Percentiles rank a stretch among this genome's conserved stretches.
These are phyloP conservation scores for Hozukius guyotensis DNA, from an alignment of 2,797 vertebrate genomes.

Conservation along the genomic window DNA sequence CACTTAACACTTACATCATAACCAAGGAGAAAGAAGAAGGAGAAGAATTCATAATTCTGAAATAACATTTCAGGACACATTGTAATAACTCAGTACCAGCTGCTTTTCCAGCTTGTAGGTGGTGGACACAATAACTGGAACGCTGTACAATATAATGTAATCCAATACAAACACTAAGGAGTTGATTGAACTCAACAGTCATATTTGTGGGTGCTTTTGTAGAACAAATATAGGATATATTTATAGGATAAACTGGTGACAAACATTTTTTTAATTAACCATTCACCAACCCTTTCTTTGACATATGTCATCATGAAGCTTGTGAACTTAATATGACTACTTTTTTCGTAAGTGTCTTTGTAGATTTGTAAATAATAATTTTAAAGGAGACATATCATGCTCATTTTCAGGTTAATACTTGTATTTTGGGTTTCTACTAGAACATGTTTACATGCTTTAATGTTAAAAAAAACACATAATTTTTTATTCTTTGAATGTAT, in stretches of 20 bases:
- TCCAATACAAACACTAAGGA: neutral
- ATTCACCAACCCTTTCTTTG: neutral
- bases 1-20: conserved; percentile 49
- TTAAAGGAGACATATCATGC: too few species aligned
- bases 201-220: neutral
- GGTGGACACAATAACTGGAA: neutral
- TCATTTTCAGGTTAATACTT: too few species aligned
- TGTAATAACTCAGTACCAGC: conserved; percentile 22
- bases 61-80: conserved; percentile 31
- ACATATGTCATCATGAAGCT: neutral
- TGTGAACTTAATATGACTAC: neutral
- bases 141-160: neutral
- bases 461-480: too few species aligned
- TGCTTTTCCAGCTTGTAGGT: conserved; percentile 14
- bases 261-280: neutral
- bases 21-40: conserved; percentile 39
- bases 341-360: neutral
- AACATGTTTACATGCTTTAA: too few species aligned
- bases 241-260: neutral
- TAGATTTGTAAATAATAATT: neutral
- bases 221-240: neutral
- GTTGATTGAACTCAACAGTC: neutral
- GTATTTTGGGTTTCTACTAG: too few species aligned
- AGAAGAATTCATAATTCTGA: conserved; percentile 44
- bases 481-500: too few species aligned